Evolutionary conservation across 2,888 invertebrate genomes (phyloP), one percentile per base, ranked within the genome.

Genomic region (Ophion ventricosus): DNA sequence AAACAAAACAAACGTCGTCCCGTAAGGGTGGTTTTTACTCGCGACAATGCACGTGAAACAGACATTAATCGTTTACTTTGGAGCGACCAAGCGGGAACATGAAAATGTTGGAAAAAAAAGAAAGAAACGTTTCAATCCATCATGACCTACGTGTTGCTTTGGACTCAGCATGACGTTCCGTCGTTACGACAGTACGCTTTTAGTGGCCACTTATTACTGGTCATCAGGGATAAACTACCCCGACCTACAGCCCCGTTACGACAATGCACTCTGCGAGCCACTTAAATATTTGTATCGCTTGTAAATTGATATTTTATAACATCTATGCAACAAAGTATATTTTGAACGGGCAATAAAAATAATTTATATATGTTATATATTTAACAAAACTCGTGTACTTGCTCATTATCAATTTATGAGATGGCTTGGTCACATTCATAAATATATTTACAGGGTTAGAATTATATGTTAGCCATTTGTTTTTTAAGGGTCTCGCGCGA

Each of bases 41-140:
- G 63, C 69, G 29, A 73, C 29, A 64, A 73, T 74, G 81, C 85
- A 84, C 84, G 86, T 83, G 76, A 88, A 80, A 72, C n/a, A 72
- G 77, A 81, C 84, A 86, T 88, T 87, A 88, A 87, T 88, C 81
- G 85, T 82, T 64, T 56, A 23, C 35, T 40, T 72, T 29, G 75
- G 26, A 69, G 73, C 61, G 29, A 78, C 3, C 10, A 14, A 70
- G 69, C 14, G 72, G 23, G 25, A 10, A 20, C 72, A 84, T 61
- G 29, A 72, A 79, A 49, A 43, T 5, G 14, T 26, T 67, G 25
- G 8, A 49, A 67, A 17, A 49, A 40, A 40, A 49, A 14, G 49
- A 49, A 17, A 67, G 43, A 67, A 43, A 67, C 67, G 59, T 76
- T 56, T 67, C 59, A 49, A 84, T 84, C 69, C 49, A 81, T 82